Percentiles rank a stretch among this genome's conserved stretches.
Evolutionary conservation across 2,113 vertebrate genomes (phyloP).

Genomic region (Mustelus asterias): DNA sequence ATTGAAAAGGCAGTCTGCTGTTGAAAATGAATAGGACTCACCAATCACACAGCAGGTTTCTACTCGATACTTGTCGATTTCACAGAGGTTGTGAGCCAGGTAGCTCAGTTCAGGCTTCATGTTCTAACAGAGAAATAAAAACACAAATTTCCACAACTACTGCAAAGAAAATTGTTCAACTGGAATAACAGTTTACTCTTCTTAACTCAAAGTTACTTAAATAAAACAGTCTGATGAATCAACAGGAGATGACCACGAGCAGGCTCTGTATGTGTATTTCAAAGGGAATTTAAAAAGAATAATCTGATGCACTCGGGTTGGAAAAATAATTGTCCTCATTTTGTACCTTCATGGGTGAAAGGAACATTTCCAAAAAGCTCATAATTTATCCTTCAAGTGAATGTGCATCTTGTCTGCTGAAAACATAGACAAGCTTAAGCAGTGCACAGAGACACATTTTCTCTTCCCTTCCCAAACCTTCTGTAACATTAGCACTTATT

Average conservation of each 20-base stretch:
- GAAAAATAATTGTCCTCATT: not conserved
- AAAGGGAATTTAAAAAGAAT: not conserved
- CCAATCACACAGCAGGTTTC: slow-evolving; percentile 98
- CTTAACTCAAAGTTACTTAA: not conserved
- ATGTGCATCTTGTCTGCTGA: too few relatives aligned
- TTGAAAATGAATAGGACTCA: slow-evolving; percentile 49
- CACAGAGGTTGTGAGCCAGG: slow-evolving; percentile 92
- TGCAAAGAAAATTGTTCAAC: not conserved
- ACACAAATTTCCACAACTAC: not conserved
- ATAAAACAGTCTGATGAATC: not conserved
- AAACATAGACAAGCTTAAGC: too few relatives aligned
- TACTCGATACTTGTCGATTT: slow-evolving; percentile 98
- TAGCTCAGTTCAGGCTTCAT: slow-evolving; percentile 98
- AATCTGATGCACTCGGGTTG: not conserved
- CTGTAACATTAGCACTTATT: too few relatives aligned
- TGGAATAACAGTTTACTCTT: not conserved
- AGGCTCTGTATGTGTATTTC: not conserved
- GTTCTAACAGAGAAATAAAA: slow-evolving; percentile 59
- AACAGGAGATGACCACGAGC: not conserved
- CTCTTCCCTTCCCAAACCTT: too few relatives aligned
- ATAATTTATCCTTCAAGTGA: too few relatives aligned
- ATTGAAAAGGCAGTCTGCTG: not conserved
- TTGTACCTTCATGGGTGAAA: not conserved
- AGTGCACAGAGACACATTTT: too few relatives aligned
- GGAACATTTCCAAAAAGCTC: too few relatives aligned